Conservation (phyloP, 2,113 vertebrate species). For the Progne subis region DNA sequence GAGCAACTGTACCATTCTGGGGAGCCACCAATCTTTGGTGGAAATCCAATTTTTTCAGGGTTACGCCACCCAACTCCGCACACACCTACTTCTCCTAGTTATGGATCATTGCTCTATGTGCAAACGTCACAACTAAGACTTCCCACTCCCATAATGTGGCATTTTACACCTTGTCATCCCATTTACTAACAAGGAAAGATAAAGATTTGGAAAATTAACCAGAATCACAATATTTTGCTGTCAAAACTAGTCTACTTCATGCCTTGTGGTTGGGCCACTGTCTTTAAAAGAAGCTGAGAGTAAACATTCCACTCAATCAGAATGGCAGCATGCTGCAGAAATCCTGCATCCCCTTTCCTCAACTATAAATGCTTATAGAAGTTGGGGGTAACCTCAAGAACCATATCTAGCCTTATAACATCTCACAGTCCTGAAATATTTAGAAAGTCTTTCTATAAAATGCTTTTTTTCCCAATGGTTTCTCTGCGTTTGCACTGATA, state of each 20-base stretch:
- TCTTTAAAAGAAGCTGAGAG: neutral
- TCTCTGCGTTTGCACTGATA: neutral
- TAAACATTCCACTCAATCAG: neutral
- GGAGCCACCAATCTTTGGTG: neutral
- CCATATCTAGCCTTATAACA: neutral
- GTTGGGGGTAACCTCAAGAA: accelerated
- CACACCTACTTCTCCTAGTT: neutral
- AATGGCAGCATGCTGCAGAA: neutral
- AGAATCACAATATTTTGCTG: neutral
- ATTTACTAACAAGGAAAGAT: neutral
- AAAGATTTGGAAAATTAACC: neutral
- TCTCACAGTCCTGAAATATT: neutral
- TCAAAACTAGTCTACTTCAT: neutral
- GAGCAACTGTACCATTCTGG: neutral
- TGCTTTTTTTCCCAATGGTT: neutral
- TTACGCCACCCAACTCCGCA: neutral
- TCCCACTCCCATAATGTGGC: neutral
- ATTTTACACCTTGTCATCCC: neutral
- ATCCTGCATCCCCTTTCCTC: neutral
- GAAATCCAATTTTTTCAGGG: neutral
- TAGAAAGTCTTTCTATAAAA: neutral
- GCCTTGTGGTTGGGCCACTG: neutral
- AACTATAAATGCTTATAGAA: neutral
- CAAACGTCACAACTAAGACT: neutral
- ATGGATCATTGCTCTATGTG: accelerated